Evolutionary conservation across 2,888 invertebrate genomes (phyloP), one percentile per base, ranked within the genome.

Genomic region (Sminthurinus aureus): DNA sequence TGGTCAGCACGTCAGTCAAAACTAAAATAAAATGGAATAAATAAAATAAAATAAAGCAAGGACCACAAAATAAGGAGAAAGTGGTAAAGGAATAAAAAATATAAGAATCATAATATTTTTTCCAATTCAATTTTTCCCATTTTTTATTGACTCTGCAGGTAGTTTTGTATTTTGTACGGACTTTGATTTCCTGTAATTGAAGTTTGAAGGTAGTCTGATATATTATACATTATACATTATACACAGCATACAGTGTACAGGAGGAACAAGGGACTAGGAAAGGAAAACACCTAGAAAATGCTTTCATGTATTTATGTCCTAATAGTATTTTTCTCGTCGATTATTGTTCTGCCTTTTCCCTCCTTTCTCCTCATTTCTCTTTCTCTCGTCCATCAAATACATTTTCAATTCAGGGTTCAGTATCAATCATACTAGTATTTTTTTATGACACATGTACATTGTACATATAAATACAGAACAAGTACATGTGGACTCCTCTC

Each of bases 331-430:
- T 38, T 38, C 38, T 38, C 38, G 38, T 38, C 38, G 38, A 38
- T 38, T 18, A 58, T 58, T 13, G 58, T 15, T 58, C 15, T 58
- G 18, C 9, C 9, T 58, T 58, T 18, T 58, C 9, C 58, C 58
- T 0, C 6, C 6, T 6, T 58, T 58, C 9, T 58, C 24, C 24
- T 6, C 58, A 58, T 12, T 11, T 26, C 12, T 13, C 26, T 71
- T 71, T 71, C 71, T 26, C 71, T 71, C 71, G 15, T 75, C 51
- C 75, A 75, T 75, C 75, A 75, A 50, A 75, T 75, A 22, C 38
- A 75, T 52, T 75, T 52, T 50, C 75, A 71, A 38, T 75, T 75
- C 75, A 75, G 50, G 20, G 51, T 50, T 75, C 75, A 75, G 50
- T 75, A 75, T 75, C 75, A 75, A 75, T 75, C 52, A 52, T 75